Evolutionary conservation across 2,888 invertebrate species (phyloP), one percentile per base, ranked within the genome.

Genomic region (Tillus elongatus): DNA sequence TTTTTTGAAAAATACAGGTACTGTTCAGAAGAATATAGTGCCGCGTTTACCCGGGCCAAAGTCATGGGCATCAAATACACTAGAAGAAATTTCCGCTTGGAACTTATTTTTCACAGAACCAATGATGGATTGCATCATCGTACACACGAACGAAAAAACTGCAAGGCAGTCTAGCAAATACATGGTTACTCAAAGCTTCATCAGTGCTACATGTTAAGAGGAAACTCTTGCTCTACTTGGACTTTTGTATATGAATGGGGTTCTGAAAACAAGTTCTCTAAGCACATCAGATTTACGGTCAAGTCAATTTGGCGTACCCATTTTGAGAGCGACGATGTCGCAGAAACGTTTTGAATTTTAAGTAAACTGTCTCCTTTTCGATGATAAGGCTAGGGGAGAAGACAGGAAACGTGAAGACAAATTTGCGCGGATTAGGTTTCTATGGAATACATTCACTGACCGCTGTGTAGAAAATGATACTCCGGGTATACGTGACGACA

Each of bases 291-390:
- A n/a, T n/a, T n/a, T n/a, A n/a, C n/a, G n/a, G n/a, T n/a, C n/a
- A n/a, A n/a, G n/a, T n/a, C 30, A 31, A 3, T 27, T 33, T 2
- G 31, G 15, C 24, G 9, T 9, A 4, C 33, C 28, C 13, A 12
- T 35, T 31, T 40, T 30, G 26, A 33, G 37, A 27, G 15, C 34
- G 9, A 30, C 27, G 2, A 41, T 38, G n/a, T n/a, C n/a, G n/a
- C n/a, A n/a, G n/a, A n/a, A n/a, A n/a, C n/a, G n/a, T n/a, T n/a
- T n/a, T n/a, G n/a, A n/a, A n/a, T n/a, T n/a, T n/a, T n/a, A n/a
- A n/a, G n/a, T n/a, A n/a, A n/a, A n/a, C n/a, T n/a, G n/a, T n/a
- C n/a, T n/a, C n/a, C n/a, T n/a, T n/a, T n/a, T n/a, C n/a, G n/a
- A n/a, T n/a, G n/a, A n/a, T 36, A 36, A 30, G 13, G 16, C 12